Percentiles rank a stretch among this genome's conserved stretches.
phyloP scores from a whole-genome alignment of 2,888 invertebrate genomes.

The Ochropleura plecta region DNA sequence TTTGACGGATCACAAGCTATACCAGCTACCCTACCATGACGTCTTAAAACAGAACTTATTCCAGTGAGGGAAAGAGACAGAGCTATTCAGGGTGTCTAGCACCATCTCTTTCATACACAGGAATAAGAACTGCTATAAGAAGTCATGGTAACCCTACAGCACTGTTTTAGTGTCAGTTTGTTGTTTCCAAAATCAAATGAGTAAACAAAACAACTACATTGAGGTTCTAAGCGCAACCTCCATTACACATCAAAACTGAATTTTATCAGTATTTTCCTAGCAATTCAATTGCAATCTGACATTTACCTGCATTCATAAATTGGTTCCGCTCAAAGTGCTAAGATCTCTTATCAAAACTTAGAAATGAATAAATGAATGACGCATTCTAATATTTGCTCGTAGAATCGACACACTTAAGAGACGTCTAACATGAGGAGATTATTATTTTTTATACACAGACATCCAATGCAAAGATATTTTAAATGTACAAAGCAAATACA shows the following conservation, averaged over 20 bases:
- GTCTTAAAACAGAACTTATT: too few relatives aligned
- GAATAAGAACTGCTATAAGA: too few relatives aligned
- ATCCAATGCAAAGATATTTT: conserved; percentile 69
- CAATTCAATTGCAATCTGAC: conserved; percentile 45
- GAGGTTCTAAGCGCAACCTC: not conserved
- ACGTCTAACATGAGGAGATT: conserved; percentile 56
- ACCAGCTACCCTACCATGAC: not conserved
- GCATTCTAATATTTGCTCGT: conserved; percentile 51
- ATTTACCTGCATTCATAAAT: conserved; percentile 47
- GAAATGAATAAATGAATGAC: conserved; percentile 56
- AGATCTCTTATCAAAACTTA: conserved; percentile 56
- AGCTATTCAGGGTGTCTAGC: too few relatives aligned
- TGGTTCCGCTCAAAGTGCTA: conserved; percentile 45
- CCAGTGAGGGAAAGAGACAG: too few relatives aligned
- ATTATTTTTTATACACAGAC: conserved; percentile 57
- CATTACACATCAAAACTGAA: not conserved
- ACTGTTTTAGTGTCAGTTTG: not conserved
- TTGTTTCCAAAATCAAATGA: not conserved
- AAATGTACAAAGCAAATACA: conserved; percentile 79
- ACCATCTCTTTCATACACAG: too few relatives aligned
- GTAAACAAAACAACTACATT: not conserved
- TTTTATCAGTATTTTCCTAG: conserved; percentile 28
- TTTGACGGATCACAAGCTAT: conserved; percentile 8
- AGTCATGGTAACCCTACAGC: too few relatives aligned
- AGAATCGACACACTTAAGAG: conserved; percentile 50